These are phyloP conservation scores for Heliothis subflexa DNA, from an alignment of 1,140 invertebrate genomes.

Conservation along the genomic window DNA sequence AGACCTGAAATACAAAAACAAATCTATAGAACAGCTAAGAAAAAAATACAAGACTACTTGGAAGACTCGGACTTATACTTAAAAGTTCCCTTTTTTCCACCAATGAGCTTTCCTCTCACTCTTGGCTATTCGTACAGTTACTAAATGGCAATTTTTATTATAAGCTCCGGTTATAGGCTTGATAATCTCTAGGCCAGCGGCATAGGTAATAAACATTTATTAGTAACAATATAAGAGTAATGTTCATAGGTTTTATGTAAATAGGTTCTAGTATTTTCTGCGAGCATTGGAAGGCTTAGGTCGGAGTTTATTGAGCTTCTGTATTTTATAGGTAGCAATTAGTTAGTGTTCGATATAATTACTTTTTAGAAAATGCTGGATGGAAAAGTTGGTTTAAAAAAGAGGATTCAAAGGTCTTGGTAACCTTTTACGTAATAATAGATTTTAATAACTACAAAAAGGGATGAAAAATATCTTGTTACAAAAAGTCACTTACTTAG, in stretches of 20 bases:
- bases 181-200: not conserved
- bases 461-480: too few species aligned
- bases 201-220: conserved; percentile 21
- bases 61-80: too few species aligned
- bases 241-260: conserved; percentile 29
- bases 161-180: not conserved
- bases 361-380: not conserved
- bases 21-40: too few species aligned
- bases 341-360: conserved; percentile 23
- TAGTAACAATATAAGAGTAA: conserved; percentile 24
- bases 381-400: not conserved
- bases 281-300: conserved; percentile 22
- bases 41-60: too few species aligned
- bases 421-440: too few species aligned
- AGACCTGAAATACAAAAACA: too few species aligned
- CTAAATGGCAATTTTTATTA: not conserved
- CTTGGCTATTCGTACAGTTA: not conserved
- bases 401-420: not conserved
- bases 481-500: too few species aligned
- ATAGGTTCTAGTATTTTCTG: conserved; percentile 26
- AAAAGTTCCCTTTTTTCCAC: too few species aligned
- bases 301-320: conserved; percentile 9
- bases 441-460: too few species aligned
- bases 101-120: too few species aligned
- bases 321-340: conserved; percentile 5